Base-by-base conservation (phyloP, 1,140 invertebrate genomes). In the Hylaeus anthracinus region DNA sequence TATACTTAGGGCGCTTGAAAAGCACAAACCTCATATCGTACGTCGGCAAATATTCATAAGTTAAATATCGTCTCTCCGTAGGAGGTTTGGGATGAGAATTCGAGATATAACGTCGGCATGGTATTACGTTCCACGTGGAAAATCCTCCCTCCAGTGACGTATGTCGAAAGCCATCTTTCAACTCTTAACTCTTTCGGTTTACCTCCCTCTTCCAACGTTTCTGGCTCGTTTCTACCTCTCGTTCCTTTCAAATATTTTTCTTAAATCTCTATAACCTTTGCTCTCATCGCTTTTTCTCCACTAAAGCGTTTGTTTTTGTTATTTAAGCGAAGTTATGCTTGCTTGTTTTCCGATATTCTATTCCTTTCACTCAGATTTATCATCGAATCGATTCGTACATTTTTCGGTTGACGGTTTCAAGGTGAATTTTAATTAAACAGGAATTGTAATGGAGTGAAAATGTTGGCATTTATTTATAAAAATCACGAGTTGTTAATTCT, bases 41-140 rank as follows among this genome's bases (percentile, higher is more conserved):
- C 88, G 88, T 90, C 81, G 85, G 89, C 90, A 91, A 91, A 91
- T 91, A 91, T 90, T 90, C 90, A 90, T 90, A 91, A 91, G 87
- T 91, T 90, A 91, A 90, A 91, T 90, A 90, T 90, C 88, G 85
- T 70, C 56, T 77, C 84, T 81, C 58, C 79, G 71, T 80, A 51
- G 72, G 70, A 78, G 76, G 72, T 55, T 39, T 43, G 14, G 41
- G 43, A 78, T 61, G 72, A 83, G 85, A 58, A 78, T 45, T 78
- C 71, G 81, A 61, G 78, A 84, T 84, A 85, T 86, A 87, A 87
- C 74, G 81, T 69, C 80, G 58, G 48, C 86, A 26, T 26, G 72
- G 81, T 87, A 87, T 87, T 87, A 86, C 76, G 71, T 83, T 81
- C 39, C 45, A 58, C 80, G 55, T 45, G 69, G 72, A 81, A 45